These are phyloP conservation scores for Phortica magna DNA, from an alignment of 2,888 invertebrate species.

Conservation along the genomic window DNA sequence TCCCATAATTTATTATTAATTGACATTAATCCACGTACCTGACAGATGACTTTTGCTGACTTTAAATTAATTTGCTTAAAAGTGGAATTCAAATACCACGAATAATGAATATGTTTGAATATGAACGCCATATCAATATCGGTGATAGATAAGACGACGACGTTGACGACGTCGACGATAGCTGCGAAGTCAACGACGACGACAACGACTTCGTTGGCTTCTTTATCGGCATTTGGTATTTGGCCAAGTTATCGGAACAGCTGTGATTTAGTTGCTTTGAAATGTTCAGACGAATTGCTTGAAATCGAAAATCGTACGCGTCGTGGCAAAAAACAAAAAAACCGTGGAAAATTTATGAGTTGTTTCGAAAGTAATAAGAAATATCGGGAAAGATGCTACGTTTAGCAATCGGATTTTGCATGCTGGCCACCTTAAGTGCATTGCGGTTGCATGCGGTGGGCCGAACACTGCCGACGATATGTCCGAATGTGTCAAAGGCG, in stretches of 20 bases:
- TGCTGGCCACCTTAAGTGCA: not conserved
- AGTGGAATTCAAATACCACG: no score
- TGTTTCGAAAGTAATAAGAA: not conserved
- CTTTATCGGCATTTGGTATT: not conserved
- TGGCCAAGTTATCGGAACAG: not conserved
- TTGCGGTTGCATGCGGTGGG: not conserved
- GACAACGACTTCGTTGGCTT: not conserved
- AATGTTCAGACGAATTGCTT: not conserved
- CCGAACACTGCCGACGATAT: conserved; percentile 51
- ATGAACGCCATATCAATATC: not conserved
- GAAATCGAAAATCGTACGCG: not conserved
- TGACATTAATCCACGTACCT: no score
- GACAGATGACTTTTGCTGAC: no score
- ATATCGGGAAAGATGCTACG: not conserved
- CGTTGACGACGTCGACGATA: not conserved
- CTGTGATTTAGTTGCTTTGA: conserved; percentile 8
- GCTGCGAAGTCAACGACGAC: not conserved
- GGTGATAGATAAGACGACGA: not conserved
- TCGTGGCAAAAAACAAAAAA: not conserved
- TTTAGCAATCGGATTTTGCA: not conserved
- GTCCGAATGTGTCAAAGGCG: conserved; percentile 38
- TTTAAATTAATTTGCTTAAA: no score
- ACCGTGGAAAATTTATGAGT: not conserved
- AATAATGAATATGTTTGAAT: not conserved
- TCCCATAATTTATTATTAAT: no score